Conservation (phyloP, 2,888 invertebrate genomes). For the Actias luna region DNA sequence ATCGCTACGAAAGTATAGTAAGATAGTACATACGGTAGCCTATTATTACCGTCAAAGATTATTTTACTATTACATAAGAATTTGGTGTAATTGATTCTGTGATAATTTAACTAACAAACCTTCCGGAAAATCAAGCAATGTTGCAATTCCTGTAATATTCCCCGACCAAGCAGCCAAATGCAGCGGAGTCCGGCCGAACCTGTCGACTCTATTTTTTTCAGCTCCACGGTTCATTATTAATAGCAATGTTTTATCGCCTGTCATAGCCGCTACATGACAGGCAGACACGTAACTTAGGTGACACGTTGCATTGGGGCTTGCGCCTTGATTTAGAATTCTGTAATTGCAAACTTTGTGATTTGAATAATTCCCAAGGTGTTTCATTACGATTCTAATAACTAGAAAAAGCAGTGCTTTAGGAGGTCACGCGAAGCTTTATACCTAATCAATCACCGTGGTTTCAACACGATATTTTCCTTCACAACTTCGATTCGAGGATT, state of each 20-base stretch:
- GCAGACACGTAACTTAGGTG: constrained; percentile 30
- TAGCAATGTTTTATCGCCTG: constrained; percentile 46
- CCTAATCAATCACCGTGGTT: no score
- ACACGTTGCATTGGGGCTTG: constrained; percentile 39
- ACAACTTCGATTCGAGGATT: no score
- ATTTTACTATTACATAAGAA: no score
- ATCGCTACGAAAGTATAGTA: no score
- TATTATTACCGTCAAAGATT: no score
- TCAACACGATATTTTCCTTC: no score
- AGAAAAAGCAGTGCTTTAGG: no score
- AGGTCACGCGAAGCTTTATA: no score
- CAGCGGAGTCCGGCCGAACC: constrained; percentile 57
- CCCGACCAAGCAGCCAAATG: constrained; percentile 62
- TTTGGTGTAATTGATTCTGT: no score
- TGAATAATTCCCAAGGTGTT: no score
- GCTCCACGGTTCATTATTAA: constrained; percentile 46
- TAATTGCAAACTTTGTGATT: background rate
- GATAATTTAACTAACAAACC: constrained; percentile 23
- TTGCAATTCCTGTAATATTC: constrained; percentile 40
- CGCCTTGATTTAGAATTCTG: constrained; percentile 39
- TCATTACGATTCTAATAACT: no score
- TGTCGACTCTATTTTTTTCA: constrained; percentile 44
- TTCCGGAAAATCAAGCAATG: constrained; percentile 38
- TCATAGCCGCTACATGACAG: constrained; percentile 56
- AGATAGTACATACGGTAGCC: no score